These are phyloP conservation scores for Drosophila varians DNA, from an alignment of 1,140 invertebrate species.

Conservation along the genomic window DNA sequence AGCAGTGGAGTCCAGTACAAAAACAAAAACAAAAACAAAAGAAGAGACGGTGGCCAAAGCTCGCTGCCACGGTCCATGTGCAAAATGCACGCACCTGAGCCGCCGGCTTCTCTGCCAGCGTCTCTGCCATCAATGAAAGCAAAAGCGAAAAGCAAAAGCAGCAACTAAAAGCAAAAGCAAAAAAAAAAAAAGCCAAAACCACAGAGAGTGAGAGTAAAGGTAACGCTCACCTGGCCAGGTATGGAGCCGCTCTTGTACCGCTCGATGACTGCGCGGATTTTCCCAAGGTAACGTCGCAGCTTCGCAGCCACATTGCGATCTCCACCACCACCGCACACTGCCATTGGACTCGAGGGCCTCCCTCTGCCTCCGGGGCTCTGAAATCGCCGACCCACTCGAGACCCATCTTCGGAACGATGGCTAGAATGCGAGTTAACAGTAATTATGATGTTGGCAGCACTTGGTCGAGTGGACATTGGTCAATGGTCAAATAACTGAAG, in stretches of 20 bases:
- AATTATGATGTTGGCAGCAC: constrained; percentile 32
- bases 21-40: constrained; percentile 58
- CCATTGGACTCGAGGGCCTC: constrained; percentile 32
- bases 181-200: constrained; percentile 37
- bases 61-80: constrained; percentile 59
- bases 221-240: neutral
- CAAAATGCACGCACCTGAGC: constrained; percentile 70
- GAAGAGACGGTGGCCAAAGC: constrained; percentile 36
- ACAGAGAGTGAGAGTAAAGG: constrained; percentile 71
- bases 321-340: constrained; percentile 2
- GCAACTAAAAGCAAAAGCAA: constrained; percentile 42
- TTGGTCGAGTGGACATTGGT: constrained; percentile 13
- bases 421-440: constrained; percentile 16
- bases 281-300: constrained; percentile 69
- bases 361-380: constrained; percentile 4
- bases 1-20: constrained; percentile 25
- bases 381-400: constrained; percentile 17
- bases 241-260: constrained; percentile 40
- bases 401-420: constrained; percentile 17
- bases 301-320: constrained; percentile 10
- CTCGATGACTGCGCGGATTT: constrained; percentile 77
- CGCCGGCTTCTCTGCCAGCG: constrained; percentile 23
- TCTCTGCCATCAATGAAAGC: constrained; percentile 40
- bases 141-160: constrained; percentile 35
- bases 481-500: neutral